A percentile compares a stretch with the other conserved stretches of the same genome.
These are phyloP conservation scores for Oikopleura albicans DNA, from an alignment of 23 tunicate genomes.

Conservation along the genomic window DNA sequence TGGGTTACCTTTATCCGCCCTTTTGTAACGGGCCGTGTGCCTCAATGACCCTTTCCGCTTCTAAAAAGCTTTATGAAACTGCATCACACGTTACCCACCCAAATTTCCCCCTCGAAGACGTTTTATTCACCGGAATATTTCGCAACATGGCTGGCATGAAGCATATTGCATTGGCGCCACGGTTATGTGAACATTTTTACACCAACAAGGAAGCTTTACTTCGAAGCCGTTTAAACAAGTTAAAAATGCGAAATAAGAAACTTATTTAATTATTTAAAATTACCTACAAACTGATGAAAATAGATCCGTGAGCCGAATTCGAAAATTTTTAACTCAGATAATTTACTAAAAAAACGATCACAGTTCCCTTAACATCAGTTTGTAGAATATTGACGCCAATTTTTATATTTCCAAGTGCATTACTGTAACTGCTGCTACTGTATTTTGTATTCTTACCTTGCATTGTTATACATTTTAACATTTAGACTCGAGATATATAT, in stretches of 20 bases:
- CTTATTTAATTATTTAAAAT: too few relatives aligned
- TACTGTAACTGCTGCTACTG: too few relatives aligned
- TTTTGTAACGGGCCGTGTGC: constrained; percentile 2
- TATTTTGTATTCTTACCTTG: too few relatives aligned
- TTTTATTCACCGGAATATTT: not conserved
- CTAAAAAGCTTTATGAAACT: not conserved
- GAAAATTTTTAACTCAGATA: too few relatives aligned
- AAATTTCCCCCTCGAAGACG: not conserved
- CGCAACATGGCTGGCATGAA: not conserved
- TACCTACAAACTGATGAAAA: too few relatives aligned
- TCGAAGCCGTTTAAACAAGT: not conserved
- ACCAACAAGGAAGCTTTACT: not conserved
- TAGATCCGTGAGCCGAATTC: too few relatives aligned
- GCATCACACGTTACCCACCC: not conserved
- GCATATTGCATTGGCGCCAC: not conserved
- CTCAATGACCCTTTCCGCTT: not conserved
- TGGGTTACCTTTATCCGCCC: not conserved
- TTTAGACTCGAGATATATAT: too few relatives aligned
- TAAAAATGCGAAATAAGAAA: not conserved
- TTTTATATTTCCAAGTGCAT: too few relatives aligned
- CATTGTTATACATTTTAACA: too few relatives aligned
- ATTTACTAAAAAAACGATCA: too few relatives aligned
- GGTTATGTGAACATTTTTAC: not conserved
- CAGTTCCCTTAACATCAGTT: too few relatives aligned
- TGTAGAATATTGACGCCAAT: too few relatives aligned